phyloP scores from a whole-genome alignment of 1,140 invertebrate genomes.

The Sarcophaga bullata region DNA sequence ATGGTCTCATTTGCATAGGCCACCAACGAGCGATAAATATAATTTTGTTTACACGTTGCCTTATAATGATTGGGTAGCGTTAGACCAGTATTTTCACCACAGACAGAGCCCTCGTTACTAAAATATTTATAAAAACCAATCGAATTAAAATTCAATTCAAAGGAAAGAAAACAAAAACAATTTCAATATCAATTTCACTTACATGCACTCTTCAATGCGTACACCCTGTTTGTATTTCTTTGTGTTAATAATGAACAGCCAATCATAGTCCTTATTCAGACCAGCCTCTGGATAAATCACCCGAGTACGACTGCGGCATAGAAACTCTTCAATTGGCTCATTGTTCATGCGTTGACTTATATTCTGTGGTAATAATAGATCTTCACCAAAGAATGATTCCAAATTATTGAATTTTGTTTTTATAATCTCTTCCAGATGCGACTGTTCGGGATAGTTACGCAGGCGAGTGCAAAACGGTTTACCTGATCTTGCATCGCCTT shows the following conservation, averaged over 20 bases:
- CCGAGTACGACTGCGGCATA: conserved; percentile 50
- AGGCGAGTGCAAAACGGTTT: conserved; percentile 59
- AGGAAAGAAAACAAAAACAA: too few species aligned
- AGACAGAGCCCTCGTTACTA: conserved; percentile 53
- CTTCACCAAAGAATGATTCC: conserved; percentile 51
- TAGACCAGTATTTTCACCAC: conserved; percentile 57
- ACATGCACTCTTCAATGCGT: conserved; percentile 63
- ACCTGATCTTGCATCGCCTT: conserved; percentile 31
- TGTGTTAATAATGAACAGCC: conserved; percentile 60
- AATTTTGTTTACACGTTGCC: conserved; percentile 73
- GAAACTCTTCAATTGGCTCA: conserved; percentile 46
- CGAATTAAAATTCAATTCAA: too few species aligned
- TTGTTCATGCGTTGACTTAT: conserved; percentile 51
- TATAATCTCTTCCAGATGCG: conserved; percentile 50
- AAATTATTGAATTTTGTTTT: conserved; percentile 49
- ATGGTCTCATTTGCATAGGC: conserved; percentile 60
- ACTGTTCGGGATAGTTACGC: conserved; percentile 55
- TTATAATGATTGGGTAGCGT: conserved; percentile 68
- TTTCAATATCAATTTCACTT: conserved; percentile 45
- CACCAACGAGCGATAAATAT: conserved; percentile 69
- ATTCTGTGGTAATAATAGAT: conserved; percentile 46
- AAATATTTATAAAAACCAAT: conserved; percentile 25
- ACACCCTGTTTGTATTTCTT: conserved; percentile 58
- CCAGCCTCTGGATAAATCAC: conserved; percentile 54
- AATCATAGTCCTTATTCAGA: conserved; percentile 47